Evolutionary conservation across 35 echinoderm and acorn worm species (phyloP).

Genomic region (Eucidaris tribuloides): DNA sequence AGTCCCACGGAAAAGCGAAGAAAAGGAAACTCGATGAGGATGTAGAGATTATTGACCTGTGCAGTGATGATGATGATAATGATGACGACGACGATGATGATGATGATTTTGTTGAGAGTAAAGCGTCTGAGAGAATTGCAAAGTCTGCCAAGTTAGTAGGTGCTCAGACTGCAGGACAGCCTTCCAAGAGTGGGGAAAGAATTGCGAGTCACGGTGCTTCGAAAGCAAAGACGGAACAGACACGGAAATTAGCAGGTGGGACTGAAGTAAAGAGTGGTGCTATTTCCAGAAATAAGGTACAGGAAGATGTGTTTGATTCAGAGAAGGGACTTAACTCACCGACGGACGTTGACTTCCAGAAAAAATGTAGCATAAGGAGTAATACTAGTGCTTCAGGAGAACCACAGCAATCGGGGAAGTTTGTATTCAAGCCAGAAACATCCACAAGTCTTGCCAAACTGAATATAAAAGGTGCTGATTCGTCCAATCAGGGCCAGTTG

Average conservation of each 20-base stretch:
- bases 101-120: not conserved
- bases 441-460: constrained; percentile 1
- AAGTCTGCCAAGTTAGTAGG: constrained; percentile 3
- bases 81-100: constrained; percentile 3
- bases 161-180: too few relatives aligned
- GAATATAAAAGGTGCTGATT: not conserved
- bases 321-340: too few relatives aligned
- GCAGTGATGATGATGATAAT: constrained; percentile 7
- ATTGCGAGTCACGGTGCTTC: too few relatives aligned
- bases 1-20: constrained; percentile 17
- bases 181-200: too few relatives aligned
- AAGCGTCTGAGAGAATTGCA: not conserved
- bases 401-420: not conserved
- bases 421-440: not conserved
- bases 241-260: not conserved
- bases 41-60: not conserved
- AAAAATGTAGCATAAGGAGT: too few relatives aligned
- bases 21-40: constrained; percentile 1
- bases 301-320: too few relatives aligned
- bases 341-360: too few relatives aligned
- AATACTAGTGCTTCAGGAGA: too few relatives aligned
- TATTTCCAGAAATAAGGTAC: too few relatives aligned
- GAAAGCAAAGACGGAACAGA: too few relatives aligned
- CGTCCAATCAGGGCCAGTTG: not conserved
- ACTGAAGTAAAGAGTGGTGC: too few relatives aligned